Conservation (phyloP, 2,797 vertebrate genomes). For the Ctenopoma multispine region DNA sequence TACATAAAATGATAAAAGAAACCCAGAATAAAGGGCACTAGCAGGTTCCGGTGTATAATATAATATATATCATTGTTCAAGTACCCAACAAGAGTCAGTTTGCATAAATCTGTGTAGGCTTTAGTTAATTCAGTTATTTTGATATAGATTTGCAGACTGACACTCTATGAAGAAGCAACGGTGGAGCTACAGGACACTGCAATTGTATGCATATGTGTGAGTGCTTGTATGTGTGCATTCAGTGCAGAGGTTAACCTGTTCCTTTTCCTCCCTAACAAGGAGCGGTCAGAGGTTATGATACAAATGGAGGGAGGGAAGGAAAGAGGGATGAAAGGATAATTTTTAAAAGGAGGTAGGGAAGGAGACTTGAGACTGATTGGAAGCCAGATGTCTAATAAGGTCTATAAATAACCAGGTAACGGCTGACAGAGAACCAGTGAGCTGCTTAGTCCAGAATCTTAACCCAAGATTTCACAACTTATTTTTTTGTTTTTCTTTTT, state of each 20-base stretch:
- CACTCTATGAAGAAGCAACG: neutral
- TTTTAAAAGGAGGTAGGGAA: constrained; percentile 59
- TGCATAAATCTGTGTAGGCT: too few relatives aligned
- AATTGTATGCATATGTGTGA: constrained; percentile 9
- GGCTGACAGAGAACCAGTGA: constrained; percentile 34
- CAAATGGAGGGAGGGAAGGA: constrained; percentile 70
- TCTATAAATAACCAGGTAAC: constrained; percentile 72
- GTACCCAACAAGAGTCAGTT: too few relatives aligned
- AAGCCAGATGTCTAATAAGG: constrained; percentile 72
- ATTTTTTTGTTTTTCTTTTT: neutral
- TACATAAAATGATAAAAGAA: neutral
- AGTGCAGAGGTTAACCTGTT: constrained; percentile 73
- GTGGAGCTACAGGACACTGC: constrained; percentile 14
- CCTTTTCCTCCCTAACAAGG: constrained; percentile 75
- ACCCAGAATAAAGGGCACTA: neutral
- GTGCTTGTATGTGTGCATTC: constrained; percentile 30
- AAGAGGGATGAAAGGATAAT: constrained; percentile 73
- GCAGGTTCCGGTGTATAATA: neutral
- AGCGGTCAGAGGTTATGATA: constrained; percentile 67
- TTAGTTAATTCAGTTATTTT: constrained; percentile 49
- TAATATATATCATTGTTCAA: too few relatives aligned
- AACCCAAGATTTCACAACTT: constrained; percentile 15
- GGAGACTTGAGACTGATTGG: constrained; percentile 67
- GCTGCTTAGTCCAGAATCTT: constrained; percentile 23
- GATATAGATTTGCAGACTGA: constrained; percentile 13